Base-by-base conservation (phyloP, 2,888 invertebrate genomes). In the Apodemia hepburni region DNA sequence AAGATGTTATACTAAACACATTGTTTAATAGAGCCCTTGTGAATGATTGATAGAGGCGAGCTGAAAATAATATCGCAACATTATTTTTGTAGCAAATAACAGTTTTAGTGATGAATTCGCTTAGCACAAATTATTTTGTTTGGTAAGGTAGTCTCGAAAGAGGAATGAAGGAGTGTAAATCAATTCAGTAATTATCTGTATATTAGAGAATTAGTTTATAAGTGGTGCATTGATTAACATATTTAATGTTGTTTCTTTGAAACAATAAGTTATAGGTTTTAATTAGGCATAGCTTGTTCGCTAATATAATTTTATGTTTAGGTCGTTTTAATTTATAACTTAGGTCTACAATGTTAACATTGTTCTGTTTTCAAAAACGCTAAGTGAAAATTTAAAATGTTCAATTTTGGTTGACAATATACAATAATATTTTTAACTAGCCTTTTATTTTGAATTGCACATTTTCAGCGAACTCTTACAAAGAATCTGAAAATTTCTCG, bases 391-490 rank as follows among this genome's bases (percentile, higher is more conserved):
- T 85, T 86, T 58, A 62, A 84, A 84, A 87, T 87, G 85, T 89
- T 90, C 87, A 85, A 85, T 85, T 82, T 85, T 85, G 85, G 89
- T 90, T 90, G 90, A 90, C 88, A 90, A 90, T 90, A 89, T 85
- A 87, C 83, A 81, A 82, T 82, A 82, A 82, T 47, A 17, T 88
- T 87, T 89, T 89, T 89, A 85, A 75, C 54, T 63, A 61, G 42
- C 66, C 75, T 74, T 74, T 69, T 68, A 67, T 66, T 63, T 58
- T n/a, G 12, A 27, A 1, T 45, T 45, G 45, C 7, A 15, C 45
- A 45, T 15, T 38, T 38, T 38, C 38, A 38, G 38, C 12, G 15
- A 38, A 38, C 38, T 11, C 12, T 33, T 2, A 33, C 33, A 8
- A 7, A 33, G 8, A 7, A 33, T 33, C 33, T 33, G 8, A 8